Evolutionary conservation across 2,888 invertebrate species (phyloP), one percentile per base, ranked within the genome.

Genomic region (Hypomecis atomaria): DNA sequence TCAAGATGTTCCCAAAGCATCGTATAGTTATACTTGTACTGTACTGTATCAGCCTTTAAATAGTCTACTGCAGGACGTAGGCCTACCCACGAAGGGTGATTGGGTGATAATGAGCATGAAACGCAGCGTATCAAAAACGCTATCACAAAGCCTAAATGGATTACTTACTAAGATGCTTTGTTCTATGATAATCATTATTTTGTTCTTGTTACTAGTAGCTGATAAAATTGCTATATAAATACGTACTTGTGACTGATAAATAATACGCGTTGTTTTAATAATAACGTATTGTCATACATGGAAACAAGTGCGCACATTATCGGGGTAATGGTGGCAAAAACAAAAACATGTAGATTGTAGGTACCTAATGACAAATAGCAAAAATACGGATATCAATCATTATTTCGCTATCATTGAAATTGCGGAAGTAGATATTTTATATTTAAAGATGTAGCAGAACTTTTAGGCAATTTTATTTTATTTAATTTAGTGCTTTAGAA

Each of bases 311-410:
- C 49, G 50, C 38, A 48, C 43, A 49, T 55, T 59, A 55, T 48
- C 53, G 5, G 38, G 23, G 33, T 44, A 11, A 44, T 49, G 44
- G 43, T 54, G 44, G 9, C 23, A 45, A 47, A 62, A 53, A 63
- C 52, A 63, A 45, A 62, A 58, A 63, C 53, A 63, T 48, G 33
- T 42, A n/a, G n/a, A n/a, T n/a, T n/a, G n/a, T n/a, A n/a, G n/a
- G n/a, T n/a, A n/a, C n/a, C n/a, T n/a, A 48, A 44, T 58, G 58
- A 54, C 54, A 54, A 55, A 45, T 50, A 59, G 43, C 58, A 58
- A 45, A 49, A 47, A 63, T n/a, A 40, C 55, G 59, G 63, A 59
- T 36, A 40, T 34, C 38, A 49, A 59, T 50, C 59, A 59, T 63
- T 63, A 62, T 58, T 34, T 48, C n/a, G 49, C 37, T 58, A 54